These are phyloP conservation scores for Anguilla japonica DNA, from an alignment of 2,113 vertebrate species.

Conservation along the genomic window DNA sequence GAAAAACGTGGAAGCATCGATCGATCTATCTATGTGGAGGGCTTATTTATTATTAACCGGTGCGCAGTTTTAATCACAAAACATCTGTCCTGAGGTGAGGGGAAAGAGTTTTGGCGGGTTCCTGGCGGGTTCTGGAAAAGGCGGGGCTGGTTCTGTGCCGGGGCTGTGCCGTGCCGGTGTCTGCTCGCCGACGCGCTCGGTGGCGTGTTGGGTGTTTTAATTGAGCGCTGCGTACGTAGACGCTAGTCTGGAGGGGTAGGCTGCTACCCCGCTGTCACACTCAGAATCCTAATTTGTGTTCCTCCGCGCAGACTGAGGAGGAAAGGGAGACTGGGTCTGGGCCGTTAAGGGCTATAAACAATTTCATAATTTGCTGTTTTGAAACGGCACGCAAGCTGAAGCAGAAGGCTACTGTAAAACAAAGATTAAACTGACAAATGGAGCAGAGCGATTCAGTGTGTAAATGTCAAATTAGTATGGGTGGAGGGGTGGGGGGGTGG, in stretches of 20 bases:
- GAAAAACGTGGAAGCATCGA: neutral
- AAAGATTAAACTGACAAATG: neutral
- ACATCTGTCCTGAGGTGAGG: neutral
- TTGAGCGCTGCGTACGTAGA: neutral
- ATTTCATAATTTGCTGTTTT: conserved; percentile 9
- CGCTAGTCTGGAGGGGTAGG: neutral
- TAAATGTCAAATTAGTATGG: neutral
- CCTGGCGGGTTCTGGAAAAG: conserved; percentile 13
- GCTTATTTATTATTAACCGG: conserved; percentile 11
- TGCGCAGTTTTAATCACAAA: neutral
- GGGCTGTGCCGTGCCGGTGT: neutral
- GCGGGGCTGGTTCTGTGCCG: neutral
- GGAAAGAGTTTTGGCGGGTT: neutral
- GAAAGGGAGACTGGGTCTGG: neutral
- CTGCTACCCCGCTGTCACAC: neutral
- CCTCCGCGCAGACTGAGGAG: neutral
- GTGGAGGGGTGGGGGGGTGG: neutral
- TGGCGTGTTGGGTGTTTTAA: neutral
- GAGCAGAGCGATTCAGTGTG: neutral
- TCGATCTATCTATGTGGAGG: neutral
- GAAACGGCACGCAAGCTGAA: neutral
- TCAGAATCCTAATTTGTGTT: neutral
- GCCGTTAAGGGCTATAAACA: neutral
- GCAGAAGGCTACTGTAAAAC: conserved; percentile 1
- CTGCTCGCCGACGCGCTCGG: neutral